Base-by-base conservation (phyloP, 2,797 vertebrate genomes). In the Peromyscus melanophrys region DNA sequence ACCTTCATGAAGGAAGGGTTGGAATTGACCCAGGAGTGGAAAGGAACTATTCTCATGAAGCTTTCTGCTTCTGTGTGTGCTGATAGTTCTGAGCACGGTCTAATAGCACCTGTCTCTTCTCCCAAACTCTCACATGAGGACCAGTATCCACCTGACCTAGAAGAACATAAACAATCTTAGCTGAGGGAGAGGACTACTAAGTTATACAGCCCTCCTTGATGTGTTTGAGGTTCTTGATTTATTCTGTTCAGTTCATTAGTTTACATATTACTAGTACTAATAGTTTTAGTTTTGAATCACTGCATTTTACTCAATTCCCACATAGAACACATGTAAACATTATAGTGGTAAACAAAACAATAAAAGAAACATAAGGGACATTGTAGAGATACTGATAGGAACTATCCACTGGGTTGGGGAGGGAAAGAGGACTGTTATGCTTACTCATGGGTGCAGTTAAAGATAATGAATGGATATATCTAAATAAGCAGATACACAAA, bases 261-360 rank as follows among this genome's bases (percentile, higher is more conserved):
- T 77, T 88, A 5, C 29, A 31, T 49, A 4, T 85, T 93, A 78
- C 34, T 82, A 46, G 81, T 43, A 8, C 12, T 57, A 61, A 73
- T 37, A 78, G 59, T 65, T 61, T 59, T 57, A 73, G 65, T n/a
- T 90, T 65, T 87, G 27, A 93, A 84, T 75, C 37, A 17, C 17
- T 57, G 10, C 25, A 40, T 80, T 92, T 88, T 86, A 52, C 34
- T 57, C 63, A 92, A 4, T 55, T 25, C 34, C 69, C 16, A 31
- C 6, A 29, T 31, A 61, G 10, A 49, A 10, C 23, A 82, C 14
- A 29, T 37, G 46, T 27, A 29, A 92, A 8, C 1, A 55, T 43
- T 25, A 31, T 25, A 31, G 17, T 52, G 16, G 27, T 61, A 93
- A 96, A 27, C 9, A 71, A 84, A 78, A 77, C 49, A 59, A 57